Base-by-base conservation (phyloP, 2,888 invertebrate species). In the Hartigia nigra region DNA sequence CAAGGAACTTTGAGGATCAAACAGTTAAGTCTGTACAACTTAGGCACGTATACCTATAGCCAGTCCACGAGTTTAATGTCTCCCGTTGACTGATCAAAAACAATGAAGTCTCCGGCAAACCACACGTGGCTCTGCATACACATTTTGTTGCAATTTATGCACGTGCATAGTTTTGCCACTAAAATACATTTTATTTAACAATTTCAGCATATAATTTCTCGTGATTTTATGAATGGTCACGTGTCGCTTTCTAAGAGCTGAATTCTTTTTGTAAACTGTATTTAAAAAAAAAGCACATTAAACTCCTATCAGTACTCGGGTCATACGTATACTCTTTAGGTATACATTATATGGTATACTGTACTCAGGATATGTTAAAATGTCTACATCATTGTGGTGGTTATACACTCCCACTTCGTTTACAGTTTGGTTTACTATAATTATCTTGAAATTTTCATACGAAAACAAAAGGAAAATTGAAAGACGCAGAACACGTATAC, bases 1-100 rank as follows among this genome's bases (percentile, higher is more conserved):
- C 88, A 88, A 87, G 88, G 87, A 84, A 86, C 83, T 80, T 82
- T 83, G 84, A 86, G 85, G 85, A 86, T 87, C 83, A 82, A 83
- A 80, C 83, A 81, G 35, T 31, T 69, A 75, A 35, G 32, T n/a
- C n/a, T n/a, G 4, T 55, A 55, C 9, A 55, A 23, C 23, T 23
- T 9, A 55, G 9, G 9, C 23, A 23, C 23, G 55, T 55, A 23
- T 55, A 55, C 2, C 55, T 55, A 9, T 55, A 55, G 23, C 9
- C 23, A 55, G 55, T 55, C 23, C 9, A 23, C 9, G 55, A 55
- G 55, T 55, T 55, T 14, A 55, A 23, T 2, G 55, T 55, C 9
- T 55, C 9, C 9, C 23, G 23, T 55, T 5, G 9, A 9, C 37
- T 39, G 55, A 31, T 39, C 39, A 23, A n/a, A 69, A 77, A 23